Percentiles rank a stretch among this genome's conserved stretches.
Conservation (phyloP, 2,888 invertebrate genomes). For the Heteromyza rotundicornis region DNA sequence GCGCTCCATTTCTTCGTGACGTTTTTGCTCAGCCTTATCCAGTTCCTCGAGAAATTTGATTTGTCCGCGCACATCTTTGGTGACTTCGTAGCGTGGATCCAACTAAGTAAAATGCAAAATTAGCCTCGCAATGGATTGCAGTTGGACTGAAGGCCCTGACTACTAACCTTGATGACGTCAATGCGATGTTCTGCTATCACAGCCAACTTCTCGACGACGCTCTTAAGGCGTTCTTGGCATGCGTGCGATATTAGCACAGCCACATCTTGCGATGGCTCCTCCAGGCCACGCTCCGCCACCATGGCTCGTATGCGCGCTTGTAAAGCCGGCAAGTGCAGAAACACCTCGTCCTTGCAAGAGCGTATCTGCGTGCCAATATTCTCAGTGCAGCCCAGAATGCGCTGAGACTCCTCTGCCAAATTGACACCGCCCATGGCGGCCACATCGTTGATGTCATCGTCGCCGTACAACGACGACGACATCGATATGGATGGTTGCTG, state of each 20-base stretch:
- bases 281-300: slow-evolving; percentile 78
- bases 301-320: slow-evolving; percentile 79
- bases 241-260: slow-evolving; percentile 91
- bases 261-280: slow-evolving; percentile 85
- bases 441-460: slow-evolving; percentile 98
- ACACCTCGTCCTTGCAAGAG: slow-evolving; percentile 92
- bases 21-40: slow-evolving; percentile 90
- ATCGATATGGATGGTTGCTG: slow-evolving; percentile 64
- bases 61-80: slow-evolving; percentile 90
- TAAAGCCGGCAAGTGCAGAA: slow-evolving; percentile 79
- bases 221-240: slow-evolving; percentile 90
- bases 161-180: slow-evolving; percentile 82
- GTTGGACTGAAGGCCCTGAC: too few species aligned
- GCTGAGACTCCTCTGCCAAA: slow-evolving; percentile 92
- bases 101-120: slow-evolving; percentile 63
- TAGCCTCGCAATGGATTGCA: neutral
- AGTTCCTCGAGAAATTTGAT: slow-evolving; percentile 96
- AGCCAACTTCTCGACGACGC: slow-evolving; percentile 87
- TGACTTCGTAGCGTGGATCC: slow-evolving; percentile 86
- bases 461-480: slow-evolving; percentile 70
- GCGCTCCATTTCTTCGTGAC: slow-evolving; percentile 93
- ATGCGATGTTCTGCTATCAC: slow-evolving; percentile 93
- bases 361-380: slow-evolving; percentile 86
- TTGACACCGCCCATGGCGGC: slow-evolving; percentile 99
- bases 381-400: slow-evolving; percentile 89